These are phyloP conservation scores for Agrotis puta DNA, from an alignment of 2,888 invertebrate genomes.

Conservation along the genomic window DNA sequence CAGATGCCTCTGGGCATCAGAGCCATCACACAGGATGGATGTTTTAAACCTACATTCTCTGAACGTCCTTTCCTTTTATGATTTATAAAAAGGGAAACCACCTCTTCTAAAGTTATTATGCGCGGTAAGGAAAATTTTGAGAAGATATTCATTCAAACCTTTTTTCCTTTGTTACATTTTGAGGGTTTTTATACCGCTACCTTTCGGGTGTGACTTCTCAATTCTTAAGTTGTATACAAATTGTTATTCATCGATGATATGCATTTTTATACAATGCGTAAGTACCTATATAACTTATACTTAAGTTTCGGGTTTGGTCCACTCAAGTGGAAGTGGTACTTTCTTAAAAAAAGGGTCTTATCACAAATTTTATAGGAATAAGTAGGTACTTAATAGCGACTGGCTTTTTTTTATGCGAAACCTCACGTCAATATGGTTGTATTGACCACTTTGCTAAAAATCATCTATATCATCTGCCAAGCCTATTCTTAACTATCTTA, in stretches of 20 bases:
- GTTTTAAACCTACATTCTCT: conserved; percentile 67
- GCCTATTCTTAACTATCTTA: too few relatives aligned
- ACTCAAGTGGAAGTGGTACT: neutral
- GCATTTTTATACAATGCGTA: conserved; percentile 46
- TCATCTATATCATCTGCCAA: too few relatives aligned
- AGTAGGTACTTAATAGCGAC: neutral
- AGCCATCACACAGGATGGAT: conserved; percentile 65
- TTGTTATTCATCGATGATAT: conserved; percentile 52
- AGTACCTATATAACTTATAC: conserved; percentile 2
- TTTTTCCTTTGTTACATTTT: conserved; percentile 70
- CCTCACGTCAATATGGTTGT: too few relatives aligned
- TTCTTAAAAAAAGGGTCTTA: neutral
- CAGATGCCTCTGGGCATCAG: conserved; percentile 47
- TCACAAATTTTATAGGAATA: neutral
- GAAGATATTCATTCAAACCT: conserved; percentile 70
- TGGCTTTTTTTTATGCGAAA: too few relatives aligned
- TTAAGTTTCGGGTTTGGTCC: conserved; percentile 4
- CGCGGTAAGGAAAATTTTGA: conserved; percentile 62
- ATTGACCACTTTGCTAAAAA: too few relatives aligned
- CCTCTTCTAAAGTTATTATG: conserved; percentile 68
- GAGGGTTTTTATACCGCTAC: conserved; percentile 54
- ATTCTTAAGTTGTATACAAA: conserved; percentile 42
- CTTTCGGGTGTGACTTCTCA: conserved; percentile 58
- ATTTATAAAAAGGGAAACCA: conserved; percentile 66
- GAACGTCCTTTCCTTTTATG: conserved; percentile 66